Evolutionary conservation across 1,140 invertebrate genomes (phyloP), one percentile per base, ranked within the genome.

Genomic region (Diachasma alloeum): DNA sequence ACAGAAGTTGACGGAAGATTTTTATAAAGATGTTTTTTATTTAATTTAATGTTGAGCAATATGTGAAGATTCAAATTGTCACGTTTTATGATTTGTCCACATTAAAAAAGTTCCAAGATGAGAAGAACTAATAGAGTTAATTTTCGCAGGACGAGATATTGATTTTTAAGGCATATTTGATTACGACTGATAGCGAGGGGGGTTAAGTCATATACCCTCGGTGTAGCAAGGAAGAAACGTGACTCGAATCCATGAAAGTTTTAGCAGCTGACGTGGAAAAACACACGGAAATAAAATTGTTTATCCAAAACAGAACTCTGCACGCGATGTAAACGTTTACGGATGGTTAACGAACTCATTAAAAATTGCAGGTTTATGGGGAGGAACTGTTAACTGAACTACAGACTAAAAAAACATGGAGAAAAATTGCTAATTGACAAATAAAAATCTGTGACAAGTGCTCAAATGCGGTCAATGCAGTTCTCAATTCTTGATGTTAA

Each of bases 101-200:
- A 53, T 53, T 19, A 3, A 8, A 53, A 53, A 9, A 1, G 1
- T 15, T 17, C 2, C 6, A 17, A 17, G 1, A n/a, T 53, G 6
- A 9, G 48, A 15, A 53, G 2, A 13, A 9, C 15, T 31, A 63
- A 26, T 24, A 9, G 22, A 10, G 22, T 53, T 53, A 63, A 63
- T 24, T 24, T 63, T 26, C 59, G 22, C 19, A 63, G 19, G 11
- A 19, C 59, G 24, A 63, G 15, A 63, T 63, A 63, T 63, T 63
- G 59, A 63, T 63, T 63, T 63, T 63, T 19, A 24, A 63, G 11
- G 59, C 13, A 22, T 63, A 63, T 63, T 63, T 63, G 59, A 63
- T 63, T 63, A 63, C 59, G 24, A n/a, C 24, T 63, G 59, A 63
- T 63, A 63, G 22, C 59, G 59, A 63, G 59, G 59, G 59, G 59